Conservation (phyloP, 2,113 vertebrate genomes). For the Bungarus multicinctus region DNA sequence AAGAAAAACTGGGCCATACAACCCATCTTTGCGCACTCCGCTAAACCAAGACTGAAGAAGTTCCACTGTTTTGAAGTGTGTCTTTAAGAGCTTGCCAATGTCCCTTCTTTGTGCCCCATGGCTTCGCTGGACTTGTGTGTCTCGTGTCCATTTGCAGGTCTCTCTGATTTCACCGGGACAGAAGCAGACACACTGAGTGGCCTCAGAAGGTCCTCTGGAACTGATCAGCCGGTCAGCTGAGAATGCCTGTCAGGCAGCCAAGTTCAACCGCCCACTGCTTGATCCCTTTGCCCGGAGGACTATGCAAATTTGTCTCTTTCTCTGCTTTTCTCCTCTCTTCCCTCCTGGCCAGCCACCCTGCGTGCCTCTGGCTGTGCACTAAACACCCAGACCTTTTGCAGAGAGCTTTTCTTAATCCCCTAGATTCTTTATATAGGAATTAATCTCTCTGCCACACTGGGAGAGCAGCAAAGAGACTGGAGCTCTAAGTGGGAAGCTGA, state of each 20-base stretch:
- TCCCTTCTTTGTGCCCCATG: neutral
- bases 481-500: neutral
- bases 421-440: conserved; percentile 86
- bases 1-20: neutral
- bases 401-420: conserved; percentile 76
- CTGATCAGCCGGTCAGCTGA: conserved; percentile 77
- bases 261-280: neutral
- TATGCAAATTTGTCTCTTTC: conserved; percentile 45
- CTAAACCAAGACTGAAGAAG: neutral
- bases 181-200: conserved; percentile 41
- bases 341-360: conserved; percentile 60
- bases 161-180: conserved; percentile 69
- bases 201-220: conserved; percentile 51
- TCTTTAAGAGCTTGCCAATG: neutral
- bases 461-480: conserved; percentile 56
- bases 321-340: conserved; percentile 56
- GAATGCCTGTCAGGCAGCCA: conserved; percentile 77
- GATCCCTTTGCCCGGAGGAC: conserved; percentile 61
- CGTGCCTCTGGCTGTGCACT: conserved; percentile 48
- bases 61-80: neutral
- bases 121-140: neutral
- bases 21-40: neutral
- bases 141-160: conserved; percentile 36
- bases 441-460: conserved; percentile 73
- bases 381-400: conserved; percentile 60